These are phyloP conservation scores for Apamea monoglypha DNA, from an alignment of 2,888 invertebrate genomes.

Conservation along the genomic window DNA sequence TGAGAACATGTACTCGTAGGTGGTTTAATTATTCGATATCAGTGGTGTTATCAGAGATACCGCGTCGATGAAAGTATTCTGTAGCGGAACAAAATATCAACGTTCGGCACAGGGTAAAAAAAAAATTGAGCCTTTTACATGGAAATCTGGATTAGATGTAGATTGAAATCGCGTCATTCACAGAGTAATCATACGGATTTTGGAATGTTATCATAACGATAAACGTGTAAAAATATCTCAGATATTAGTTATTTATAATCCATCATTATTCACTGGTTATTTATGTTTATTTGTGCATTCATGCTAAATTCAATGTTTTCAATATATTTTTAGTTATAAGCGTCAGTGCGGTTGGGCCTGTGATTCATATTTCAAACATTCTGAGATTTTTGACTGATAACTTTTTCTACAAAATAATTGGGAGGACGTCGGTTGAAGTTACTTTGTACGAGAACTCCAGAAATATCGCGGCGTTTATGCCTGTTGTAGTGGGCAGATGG, in stretches of 20 bases:
- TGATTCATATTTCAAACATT: slow-evolving; percentile 50
- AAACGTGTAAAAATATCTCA: slow-evolving; percentile 32
- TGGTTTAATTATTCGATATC: slow-evolving; percentile 65
- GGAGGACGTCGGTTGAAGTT: slow-evolving; percentile 42
- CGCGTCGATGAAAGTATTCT: slow-evolving; percentile 53
- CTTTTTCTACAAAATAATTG: slow-evolving; percentile 34
- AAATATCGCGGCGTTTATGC: slow-evolving; percentile 46
- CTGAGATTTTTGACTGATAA: slow-evolving; percentile 35
- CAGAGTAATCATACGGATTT: slow-evolving; percentile 34
- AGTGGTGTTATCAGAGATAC: slow-evolving; percentile 60
- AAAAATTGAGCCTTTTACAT: slow-evolving; percentile 37
- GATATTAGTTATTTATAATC: slow-evolving; percentile 46
- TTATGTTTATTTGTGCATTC: slow-evolving; percentile 31
- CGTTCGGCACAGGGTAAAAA: slow-evolving; percentile 19
- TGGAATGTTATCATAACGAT: slow-evolving; percentile 36
- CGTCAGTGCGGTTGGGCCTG: slow-evolving; percentile 26
- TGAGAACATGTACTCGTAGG: slow-evolving; percentile 44
- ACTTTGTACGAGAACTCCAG: slow-evolving; percentile 36
- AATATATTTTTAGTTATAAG: slow-evolving; percentile 33
- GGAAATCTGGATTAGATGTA: slow-evolving; percentile 58
- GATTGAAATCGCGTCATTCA: slow-evolving; percentile 35
- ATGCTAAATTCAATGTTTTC: slow-evolving; percentile 25
- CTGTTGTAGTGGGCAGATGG: slow-evolving; percentile 35
- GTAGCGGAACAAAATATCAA: slow-evolving; percentile 45
- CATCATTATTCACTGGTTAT: slow-evolving; percentile 40